These are phyloP conservation scores for Ascidia mentula DNA, from an alignment of 23 tunicate species.

Conservation along the genomic window DNA sequence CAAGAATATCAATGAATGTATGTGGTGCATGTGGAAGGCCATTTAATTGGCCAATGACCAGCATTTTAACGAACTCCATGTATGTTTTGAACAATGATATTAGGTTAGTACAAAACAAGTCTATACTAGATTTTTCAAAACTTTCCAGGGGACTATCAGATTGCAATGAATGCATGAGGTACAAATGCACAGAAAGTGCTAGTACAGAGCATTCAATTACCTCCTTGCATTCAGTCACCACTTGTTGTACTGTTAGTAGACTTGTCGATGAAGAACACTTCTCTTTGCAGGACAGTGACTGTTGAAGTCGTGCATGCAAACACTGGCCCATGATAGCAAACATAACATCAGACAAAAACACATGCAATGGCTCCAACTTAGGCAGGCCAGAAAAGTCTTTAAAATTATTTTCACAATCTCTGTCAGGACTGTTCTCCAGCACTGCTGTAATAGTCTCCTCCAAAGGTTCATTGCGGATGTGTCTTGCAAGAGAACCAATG, in stretches of 20 bases:
- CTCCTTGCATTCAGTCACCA: constrained; percentile 81
- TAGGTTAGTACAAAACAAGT: constrained; percentile 36
- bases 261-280: constrained; percentile 59
- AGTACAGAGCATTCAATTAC: constrained; percentile 33
- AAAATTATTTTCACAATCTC: background rate
- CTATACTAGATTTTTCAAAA: background rate
- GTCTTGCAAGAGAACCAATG: background rate
- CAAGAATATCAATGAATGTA: constrained; percentile 53
- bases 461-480: background rate
- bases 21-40: constrained; percentile 83
- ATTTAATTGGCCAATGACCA: constrained; percentile 57
- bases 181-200: constrained; percentile 5
- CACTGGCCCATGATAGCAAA: constrained; percentile 64
- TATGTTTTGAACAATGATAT: constrained; percentile 54
- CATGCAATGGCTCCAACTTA: constrained; percentile 36
- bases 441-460: background rate
- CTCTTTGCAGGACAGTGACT: constrained; percentile 54
- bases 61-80: constrained; percentile 64
- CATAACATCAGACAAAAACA: constrained; percentile 30
- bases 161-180: background rate
- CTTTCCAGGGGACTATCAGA: background rate
- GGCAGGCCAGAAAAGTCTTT: constrained; percentile 36
- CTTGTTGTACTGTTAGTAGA: constrained; percentile 74
- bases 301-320: constrained; percentile 51
- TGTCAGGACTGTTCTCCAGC: constrained; percentile 11